Conservation (phyloP, 2,113 vertebrate genomes). For the Silurus asotus region DNA sequence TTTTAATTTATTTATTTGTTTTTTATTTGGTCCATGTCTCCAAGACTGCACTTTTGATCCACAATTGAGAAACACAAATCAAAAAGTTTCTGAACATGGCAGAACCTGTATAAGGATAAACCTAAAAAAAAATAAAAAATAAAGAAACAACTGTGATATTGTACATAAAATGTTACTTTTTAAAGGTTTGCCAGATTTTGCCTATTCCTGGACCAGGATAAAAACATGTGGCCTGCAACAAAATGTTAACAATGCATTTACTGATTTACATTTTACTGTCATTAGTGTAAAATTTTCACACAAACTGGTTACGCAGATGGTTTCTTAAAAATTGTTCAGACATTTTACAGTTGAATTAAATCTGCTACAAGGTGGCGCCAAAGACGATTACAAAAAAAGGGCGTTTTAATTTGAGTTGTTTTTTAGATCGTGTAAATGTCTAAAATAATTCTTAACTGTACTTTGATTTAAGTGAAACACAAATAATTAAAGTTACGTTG, state of each 20-base stretch:
- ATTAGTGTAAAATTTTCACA: not conserved
- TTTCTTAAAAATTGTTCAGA: not conserved
- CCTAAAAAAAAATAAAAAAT: too few species aligned
- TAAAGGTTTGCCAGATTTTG: too few species aligned
- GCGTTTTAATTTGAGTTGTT: not conserved
- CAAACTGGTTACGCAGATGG: not conserved
- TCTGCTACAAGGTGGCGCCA: conserved; percentile 46
- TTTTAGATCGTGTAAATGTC: not conserved
- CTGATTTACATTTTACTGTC: too few species aligned
- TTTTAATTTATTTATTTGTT: not conserved
- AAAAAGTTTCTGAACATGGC: too few species aligned
- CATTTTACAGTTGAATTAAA: not conserved
- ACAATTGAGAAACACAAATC: not conserved
- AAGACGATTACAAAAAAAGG: not conserved
- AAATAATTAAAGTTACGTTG: not conserved
- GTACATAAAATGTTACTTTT: too few species aligned
- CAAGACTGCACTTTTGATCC: not conserved
- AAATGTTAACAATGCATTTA: too few species aligned
- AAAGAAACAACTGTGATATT: too few species aligned
- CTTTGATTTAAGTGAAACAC: not conserved
- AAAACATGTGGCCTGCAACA: too few species aligned
- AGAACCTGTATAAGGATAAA: too few species aligned
- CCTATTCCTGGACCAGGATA: too few species aligned
- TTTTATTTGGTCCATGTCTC: not conserved
- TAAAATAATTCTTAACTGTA: too few species aligned